These are phyloP conservation scores for Synergus japonicus DNA, from an alignment of 2,888 invertebrate genomes.

Conservation along the genomic window DNA sequence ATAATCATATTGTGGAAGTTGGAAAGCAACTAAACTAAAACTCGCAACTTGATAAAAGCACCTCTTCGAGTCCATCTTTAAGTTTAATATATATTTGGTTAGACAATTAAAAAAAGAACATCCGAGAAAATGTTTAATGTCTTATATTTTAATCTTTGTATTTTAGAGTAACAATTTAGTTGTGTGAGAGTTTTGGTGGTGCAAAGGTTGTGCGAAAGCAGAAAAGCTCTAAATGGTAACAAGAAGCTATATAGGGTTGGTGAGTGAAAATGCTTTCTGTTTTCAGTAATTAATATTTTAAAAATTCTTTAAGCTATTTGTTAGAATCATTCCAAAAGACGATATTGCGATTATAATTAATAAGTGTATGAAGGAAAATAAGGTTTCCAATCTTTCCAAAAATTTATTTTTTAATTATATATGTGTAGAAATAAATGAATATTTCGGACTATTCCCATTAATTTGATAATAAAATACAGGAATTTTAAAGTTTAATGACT, in stretches of 20 bases:
- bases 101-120: background rate
- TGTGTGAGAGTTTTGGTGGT: background rate
- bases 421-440: background rate
- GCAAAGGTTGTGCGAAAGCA: conserved; percentile 27
- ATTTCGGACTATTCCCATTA: background rate
- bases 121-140: background rate
- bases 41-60: background rate
- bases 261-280: background rate
- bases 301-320: background rate
- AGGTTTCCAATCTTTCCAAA: too few species aligned
- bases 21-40: background rate
- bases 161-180: conserved; percentile 6
- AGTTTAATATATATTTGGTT: background rate
- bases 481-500: background rate
- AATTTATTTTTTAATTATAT: too few species aligned
- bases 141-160: conserved; percentile 5
- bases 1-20: background rate
- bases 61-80: conserved; percentile 31
- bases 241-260: background rate
- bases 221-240: conserved; percentile 23
- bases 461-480: background rate
- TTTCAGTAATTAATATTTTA: background rate
- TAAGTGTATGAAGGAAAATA: background rate
- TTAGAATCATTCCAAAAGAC: background rate
- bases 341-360: background rate